Percentiles rank a stretch among this genome's conserved stretches.
Conservation (phyloP, 2,888 invertebrate species). For the Agonum fuliginosum region DNA sequence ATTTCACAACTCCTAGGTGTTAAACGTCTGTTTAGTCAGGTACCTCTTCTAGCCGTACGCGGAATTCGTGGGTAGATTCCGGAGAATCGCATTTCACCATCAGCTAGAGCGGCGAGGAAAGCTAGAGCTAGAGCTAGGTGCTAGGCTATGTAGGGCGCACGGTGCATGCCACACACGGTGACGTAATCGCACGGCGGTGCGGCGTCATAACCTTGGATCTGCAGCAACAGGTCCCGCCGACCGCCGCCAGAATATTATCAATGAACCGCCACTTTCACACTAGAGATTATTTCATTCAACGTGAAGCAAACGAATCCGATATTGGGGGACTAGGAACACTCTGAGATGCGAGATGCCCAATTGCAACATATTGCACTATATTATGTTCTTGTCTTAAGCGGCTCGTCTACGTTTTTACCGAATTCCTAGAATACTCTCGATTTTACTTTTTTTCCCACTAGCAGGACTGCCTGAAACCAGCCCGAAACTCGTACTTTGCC, state of each 20-base stretch:
- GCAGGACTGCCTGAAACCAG: too few species aligned
- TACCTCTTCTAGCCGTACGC: neutral
- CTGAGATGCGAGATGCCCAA: too few species aligned
- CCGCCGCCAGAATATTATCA: constrained; percentile 19
- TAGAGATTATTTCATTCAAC: too few species aligned
- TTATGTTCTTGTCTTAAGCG: too few species aligned
- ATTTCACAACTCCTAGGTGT: neutral
- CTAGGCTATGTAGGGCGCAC: constrained; percentile 40
- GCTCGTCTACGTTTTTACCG: too few species aligned
- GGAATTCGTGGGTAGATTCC: constrained; percentile 43
- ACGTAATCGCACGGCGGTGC: constrained; percentile 20
- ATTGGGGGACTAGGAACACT: too few species aligned
- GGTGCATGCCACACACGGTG: constrained; percentile 18
- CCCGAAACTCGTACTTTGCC: too few species aligned
- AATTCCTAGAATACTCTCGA: too few species aligned
- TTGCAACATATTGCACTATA: too few species aligned
- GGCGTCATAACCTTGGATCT: constrained; percentile 41
- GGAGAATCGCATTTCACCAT: constrained; percentile 42
- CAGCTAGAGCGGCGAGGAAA: neutral
- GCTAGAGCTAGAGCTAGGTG: neutral
- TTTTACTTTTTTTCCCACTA: too few species aligned
- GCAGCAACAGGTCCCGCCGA: constrained; percentile 17
- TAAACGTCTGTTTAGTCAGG: neutral
- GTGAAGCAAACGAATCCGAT: too few species aligned
- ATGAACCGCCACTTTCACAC: constrained; percentile 29